A percentile compares a stretch with the other conserved stretches of the same genome.
These are phyloP conservation scores for Petrocephalus microphthalmus DNA, from an alignment of 2,113 vertebrate genomes.

Conservation along the genomic window DNA sequence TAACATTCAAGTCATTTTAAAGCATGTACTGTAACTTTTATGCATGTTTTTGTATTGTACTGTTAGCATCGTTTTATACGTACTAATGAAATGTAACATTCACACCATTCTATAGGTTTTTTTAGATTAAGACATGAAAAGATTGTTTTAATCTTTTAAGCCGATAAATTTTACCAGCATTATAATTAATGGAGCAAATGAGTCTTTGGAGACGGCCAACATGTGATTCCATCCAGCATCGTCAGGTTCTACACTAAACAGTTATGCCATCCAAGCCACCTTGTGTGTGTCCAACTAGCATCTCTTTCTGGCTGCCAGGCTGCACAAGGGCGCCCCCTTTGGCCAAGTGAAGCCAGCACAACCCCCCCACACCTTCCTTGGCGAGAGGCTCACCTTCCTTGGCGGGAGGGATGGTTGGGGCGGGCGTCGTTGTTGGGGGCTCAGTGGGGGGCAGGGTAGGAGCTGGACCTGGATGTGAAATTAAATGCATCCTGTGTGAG, in stretches of 20 bases:
- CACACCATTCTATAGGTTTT: neutral
- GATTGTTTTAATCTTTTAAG: no score
- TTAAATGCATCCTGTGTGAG: neutral
- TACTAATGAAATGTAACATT: neutral
- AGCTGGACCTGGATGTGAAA: constrained; percentile 31
- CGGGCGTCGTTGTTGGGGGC: constrained; percentile 30
- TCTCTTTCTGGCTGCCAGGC: neutral
- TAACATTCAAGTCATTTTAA: no score
- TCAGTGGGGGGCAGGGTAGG: constrained; percentile 39
- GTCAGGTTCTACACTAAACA: neutral
- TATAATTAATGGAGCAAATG: neutral
- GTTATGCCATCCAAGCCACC: neutral
- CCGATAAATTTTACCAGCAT: neutral
- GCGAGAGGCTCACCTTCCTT: constrained; percentile 45
- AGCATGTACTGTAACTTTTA: no score
- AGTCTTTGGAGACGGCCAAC: neutral
- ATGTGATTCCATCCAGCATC: neutral
- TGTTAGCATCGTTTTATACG: neutral
- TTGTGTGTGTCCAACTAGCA: neutral
- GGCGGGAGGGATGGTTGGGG: constrained; percentile 39
- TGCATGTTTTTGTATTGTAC: neutral
- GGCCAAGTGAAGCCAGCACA: no score
- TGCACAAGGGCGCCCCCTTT: no score
- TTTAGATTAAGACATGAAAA: neutral
- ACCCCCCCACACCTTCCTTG: constrained; percentile 43